Conservation (phyloP, 2,797 vertebrate species). For the Chloroceryle inda region DNA sequence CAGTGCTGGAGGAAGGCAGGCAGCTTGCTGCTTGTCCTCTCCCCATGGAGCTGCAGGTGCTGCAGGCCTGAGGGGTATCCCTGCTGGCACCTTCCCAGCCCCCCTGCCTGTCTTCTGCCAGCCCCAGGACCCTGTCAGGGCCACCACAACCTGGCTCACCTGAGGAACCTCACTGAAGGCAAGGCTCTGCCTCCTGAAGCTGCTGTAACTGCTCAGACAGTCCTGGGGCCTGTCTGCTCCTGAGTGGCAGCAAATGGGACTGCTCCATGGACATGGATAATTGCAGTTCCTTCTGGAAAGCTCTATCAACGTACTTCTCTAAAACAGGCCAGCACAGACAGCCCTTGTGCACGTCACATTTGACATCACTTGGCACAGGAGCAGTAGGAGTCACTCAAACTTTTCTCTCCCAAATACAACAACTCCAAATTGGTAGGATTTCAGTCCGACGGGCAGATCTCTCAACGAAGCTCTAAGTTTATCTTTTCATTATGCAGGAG, state of each 20-base stretch:
- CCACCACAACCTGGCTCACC: background rate
- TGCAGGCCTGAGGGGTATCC: background rate
- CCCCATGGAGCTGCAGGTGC: background rate
- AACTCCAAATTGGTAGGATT: background rate
- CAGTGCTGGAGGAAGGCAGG: background rate
- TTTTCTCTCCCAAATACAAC: accelerated
- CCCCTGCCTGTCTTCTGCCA: accelerated
- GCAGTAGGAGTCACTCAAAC: background rate
- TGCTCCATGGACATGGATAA: accelerated
- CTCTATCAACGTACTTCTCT: accelerated
- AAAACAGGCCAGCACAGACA: background rate
- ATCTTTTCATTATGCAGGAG: background rate
- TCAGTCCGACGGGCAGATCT: background rate
- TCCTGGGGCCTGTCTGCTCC: accelerated
- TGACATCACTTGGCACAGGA: background rate
- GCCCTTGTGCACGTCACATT: accelerated
- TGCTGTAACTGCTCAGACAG: background rate
- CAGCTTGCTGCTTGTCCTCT: too few relatives aligned
- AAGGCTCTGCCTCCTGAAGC: background rate
- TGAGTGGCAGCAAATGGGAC: background rate
- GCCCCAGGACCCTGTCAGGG: background rate
- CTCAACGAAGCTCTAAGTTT: background rate
- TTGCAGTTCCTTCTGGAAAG: background rate
- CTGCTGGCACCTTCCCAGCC: too few relatives aligned
- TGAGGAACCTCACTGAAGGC: accelerated